Evolutionary conservation across 2,797 vertebrate species (phyloP).

Genomic region (Artibeus lituratus): DNA sequence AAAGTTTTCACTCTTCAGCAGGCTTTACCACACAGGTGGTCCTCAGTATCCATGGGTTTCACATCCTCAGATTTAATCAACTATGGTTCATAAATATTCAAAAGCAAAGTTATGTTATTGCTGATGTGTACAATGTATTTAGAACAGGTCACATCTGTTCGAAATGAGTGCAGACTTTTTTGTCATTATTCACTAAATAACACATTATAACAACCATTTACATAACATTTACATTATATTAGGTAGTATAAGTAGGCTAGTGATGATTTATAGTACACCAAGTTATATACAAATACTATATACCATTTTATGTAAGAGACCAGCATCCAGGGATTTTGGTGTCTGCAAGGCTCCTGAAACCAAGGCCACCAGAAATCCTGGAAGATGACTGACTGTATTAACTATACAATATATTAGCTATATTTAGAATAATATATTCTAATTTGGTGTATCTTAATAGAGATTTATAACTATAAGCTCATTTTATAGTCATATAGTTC

Average conservation of each 20-base stretch:
- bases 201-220: neutral
- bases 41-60: neutral
- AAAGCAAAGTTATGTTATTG: neutral
- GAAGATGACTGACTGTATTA: neutral
- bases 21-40: neutral
- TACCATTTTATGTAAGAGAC: neutral
- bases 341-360: neutral
- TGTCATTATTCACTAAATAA: neutral
- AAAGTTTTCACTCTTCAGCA: neutral
- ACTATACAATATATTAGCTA: neutral
- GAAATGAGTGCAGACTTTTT: neutral
- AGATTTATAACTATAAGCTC: neutral
- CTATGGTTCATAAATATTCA: neutral
- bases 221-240: no score
- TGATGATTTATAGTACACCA: neutral
- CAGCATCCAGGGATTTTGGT: neutral
- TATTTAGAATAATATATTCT: neutral
- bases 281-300: neutral
- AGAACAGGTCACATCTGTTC: neutral
- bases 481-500: neutral
- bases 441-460: neutral
- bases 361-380: neutral
- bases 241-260: neutral
- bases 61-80: neutral
- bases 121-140: neutral